Conservation (phyloP, 2,888 invertebrate genomes). For the Cephus sareptanus region DNA sequence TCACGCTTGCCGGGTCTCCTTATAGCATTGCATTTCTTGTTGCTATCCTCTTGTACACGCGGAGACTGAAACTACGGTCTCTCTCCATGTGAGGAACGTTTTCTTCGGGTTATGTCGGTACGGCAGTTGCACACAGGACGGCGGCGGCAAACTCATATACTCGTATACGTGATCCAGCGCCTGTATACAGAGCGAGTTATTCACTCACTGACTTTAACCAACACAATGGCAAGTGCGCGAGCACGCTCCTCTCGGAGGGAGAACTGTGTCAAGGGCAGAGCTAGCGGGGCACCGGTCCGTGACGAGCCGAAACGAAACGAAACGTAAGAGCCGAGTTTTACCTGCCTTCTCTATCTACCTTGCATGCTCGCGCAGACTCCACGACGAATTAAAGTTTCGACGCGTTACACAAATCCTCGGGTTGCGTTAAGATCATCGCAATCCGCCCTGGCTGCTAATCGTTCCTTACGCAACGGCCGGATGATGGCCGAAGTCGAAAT, state of each 20-base stretch:
- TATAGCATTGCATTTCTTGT: not conserved
- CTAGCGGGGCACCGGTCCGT: slow-evolving; percentile 48
- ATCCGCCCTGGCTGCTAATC: slow-evolving; percentile 4
- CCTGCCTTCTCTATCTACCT: slow-evolving; percentile 29
- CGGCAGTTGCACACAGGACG: not conserved
- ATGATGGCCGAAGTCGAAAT: not conserved
- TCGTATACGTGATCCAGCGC: not conserved
- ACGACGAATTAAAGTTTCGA: slow-evolving; percentile 7
- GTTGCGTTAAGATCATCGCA: slow-evolving; percentile 8
- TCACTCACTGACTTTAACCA: not conserved
- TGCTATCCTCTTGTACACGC: not conserved
- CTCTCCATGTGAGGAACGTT: not conserved
- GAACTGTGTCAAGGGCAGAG: slow-evolving; percentile 64
- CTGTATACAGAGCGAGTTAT: not conserved
- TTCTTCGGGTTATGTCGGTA: not conserved
- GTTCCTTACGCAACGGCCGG: not conserved
- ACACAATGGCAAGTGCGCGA: slow-evolving; percentile 6
- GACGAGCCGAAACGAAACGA: slow-evolving; percentile 56
- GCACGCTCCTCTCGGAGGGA: slow-evolving; percentile 39
- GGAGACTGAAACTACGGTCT: not conserved
- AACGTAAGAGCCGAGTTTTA: slow-evolving; percentile 39
- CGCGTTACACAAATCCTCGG: slow-evolving; percentile 15
- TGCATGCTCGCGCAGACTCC: slow-evolving; percentile 2
- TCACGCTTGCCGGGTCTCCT: not conserved
- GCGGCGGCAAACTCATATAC: not conserved